Base-by-base conservation (phyloP, 2,797 vertebrate species). In the Zalophus californianus region DNA sequence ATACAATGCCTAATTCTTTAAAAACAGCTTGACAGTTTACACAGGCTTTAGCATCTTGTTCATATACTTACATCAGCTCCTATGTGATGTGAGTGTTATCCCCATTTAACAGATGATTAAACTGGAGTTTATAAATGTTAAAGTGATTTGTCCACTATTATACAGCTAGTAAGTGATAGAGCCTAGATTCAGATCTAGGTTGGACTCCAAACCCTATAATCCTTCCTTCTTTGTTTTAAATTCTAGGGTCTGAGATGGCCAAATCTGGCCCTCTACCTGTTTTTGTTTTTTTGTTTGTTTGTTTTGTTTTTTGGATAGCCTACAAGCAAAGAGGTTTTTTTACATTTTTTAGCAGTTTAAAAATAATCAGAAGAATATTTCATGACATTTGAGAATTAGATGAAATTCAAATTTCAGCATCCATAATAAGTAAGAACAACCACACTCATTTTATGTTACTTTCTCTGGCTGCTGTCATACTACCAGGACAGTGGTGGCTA, bases 361-460 rank as follows among this genome's bases (percentile, higher is more conserved):
- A 90, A 96, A 79, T 91, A 88, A 80, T 68, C 41, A 88, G 23
- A 95, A 88, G 32, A 52, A 7, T 89, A n/a, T 94, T 92, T 84
- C 12, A 52, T 88, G 44, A 83, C 15, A 73, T 29, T 58, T 75
- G 56, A 87, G 90, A 84, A 92, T 96, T 38, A 91, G 14, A 12
- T 86, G 27, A 93, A 62, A 80, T 86, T 91, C 48, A 48, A 4
- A 68, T 94, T 78, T 92, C 56, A 48, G 8, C 58, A 10, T 75
- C 85, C 12, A 60, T 91, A 78, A 60, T 91, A 78, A 77, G 23
- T 62, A 82, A 85, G 86, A 73, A 50, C 8, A 66, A 16, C 35
- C 41, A 83, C 4, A 3, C 2, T 35, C 13, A 2, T 86, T 87
- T 89, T 54, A 20, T 62, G 16, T 91, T 60, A 70, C 27, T 56